These are phyloP conservation scores for Frankliniella intonsa DNA, from an alignment of 2,888 invertebrate species.

Conservation along the genomic window DNA sequence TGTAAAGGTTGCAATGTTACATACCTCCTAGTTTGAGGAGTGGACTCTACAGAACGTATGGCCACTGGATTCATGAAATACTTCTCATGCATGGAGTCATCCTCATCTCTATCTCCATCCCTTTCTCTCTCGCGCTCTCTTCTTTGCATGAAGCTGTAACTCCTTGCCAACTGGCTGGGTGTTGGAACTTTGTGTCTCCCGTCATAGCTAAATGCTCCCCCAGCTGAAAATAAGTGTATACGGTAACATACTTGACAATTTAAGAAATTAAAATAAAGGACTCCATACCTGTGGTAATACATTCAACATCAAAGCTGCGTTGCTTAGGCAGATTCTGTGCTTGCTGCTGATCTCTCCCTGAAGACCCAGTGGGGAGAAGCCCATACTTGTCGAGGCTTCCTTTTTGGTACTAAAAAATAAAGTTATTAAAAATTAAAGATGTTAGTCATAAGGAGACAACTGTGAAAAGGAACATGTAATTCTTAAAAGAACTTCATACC, in stretches of 20 bases:
- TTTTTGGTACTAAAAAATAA: conserved; percentile 33
- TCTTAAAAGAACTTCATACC: neutral
- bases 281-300: neutral
- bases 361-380: conserved; percentile 30
- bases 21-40: conserved; percentile 47
- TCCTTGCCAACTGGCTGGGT: conserved; percentile 44
- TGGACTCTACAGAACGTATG: conserved; percentile 60
- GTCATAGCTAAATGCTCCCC: conserved; percentile 40
- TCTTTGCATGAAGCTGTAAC: conserved; percentile 55
- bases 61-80: conserved; percentile 52
- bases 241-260: neutral
- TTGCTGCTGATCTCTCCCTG: neutral
- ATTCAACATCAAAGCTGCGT: conserved; percentile 50
- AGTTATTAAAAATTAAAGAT: neutral
- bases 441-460: conserved; percentile 28
- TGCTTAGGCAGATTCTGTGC: conserved; percentile 44
- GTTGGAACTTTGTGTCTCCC: neutral
- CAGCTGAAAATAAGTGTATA: neutral
- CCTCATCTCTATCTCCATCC: conserved; percentile 48
- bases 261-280: conserved; percentile 34
- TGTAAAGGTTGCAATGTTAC: neutral
- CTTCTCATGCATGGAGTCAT: conserved; percentile 78
- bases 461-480: conserved; percentile 29
- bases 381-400: conserved; percentile 38
- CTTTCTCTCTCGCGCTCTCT: conserved; percentile 49